Evolutionary conservation across 2,797 vertebrate genomes (phyloP).

Genomic region (Potorous gilbertii): DNA sequence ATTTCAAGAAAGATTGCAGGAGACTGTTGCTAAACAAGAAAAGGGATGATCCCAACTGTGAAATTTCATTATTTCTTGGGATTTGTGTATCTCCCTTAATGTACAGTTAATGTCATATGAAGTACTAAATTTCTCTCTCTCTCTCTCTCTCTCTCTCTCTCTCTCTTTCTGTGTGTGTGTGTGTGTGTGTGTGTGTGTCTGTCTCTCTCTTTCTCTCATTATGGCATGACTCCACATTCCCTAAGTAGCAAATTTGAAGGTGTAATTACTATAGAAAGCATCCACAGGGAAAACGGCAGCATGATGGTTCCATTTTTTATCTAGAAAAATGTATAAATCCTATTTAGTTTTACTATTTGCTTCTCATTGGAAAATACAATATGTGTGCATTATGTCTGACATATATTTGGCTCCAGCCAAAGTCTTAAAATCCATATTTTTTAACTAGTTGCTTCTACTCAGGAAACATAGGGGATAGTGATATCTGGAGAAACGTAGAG

Average conservation of each 20-base stretch:
- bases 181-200: too few relatives aligned
- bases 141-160: conserved; percentile 47
- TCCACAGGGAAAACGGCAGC: conserved; percentile 46
- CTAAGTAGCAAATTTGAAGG: conserved; percentile 59
- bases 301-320: conserved; percentile 43
- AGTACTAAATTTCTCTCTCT: conserved; percentile 67
- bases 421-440: conserved; percentile 23
- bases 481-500: conserved; percentile 42
- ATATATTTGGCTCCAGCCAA: conserved; percentile 42
- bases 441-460: conserved; percentile 27
- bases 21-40: conserved; percentile 53
- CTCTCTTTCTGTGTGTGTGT: too few relatives aligned
- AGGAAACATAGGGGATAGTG: conserved; percentile 16
- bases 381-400: conserved; percentile 13
- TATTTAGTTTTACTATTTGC: conserved; percentile 17
- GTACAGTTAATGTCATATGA: conserved; percentile 73
- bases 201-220: not conserved
- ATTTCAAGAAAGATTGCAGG: conserved; percentile 62
- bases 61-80: conserved; percentile 71
- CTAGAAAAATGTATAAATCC: conserved; percentile 44
- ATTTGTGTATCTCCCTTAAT: conserved; percentile 74
- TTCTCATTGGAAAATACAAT: conserved; percentile 51
- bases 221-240: conserved; percentile 38
- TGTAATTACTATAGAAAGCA: conserved; percentile 39
- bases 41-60: conserved; percentile 59